phyloP scores from a whole-genome alignment of 64 coral and sea anemone genomes.

The Acropora yongei region DNA sequence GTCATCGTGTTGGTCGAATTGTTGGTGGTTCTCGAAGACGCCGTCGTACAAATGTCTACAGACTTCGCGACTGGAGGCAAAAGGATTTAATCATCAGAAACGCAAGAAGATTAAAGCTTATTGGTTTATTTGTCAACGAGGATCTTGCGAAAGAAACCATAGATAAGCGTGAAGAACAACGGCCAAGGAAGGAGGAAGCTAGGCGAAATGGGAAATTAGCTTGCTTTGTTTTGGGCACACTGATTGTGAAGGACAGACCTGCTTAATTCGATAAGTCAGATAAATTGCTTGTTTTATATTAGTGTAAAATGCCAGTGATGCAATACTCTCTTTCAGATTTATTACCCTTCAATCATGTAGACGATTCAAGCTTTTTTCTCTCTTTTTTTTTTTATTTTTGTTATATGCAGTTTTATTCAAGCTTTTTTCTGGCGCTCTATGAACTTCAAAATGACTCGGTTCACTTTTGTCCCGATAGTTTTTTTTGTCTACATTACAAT shows the following conservation, averaged over 20 bases:
- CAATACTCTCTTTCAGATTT: no score
- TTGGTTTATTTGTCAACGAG: background rate
- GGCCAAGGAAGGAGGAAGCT: background rate
- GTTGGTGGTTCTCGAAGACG: no score
- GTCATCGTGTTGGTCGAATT: no score
- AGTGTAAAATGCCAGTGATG: no score
- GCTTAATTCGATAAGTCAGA: no score
- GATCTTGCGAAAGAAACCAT: background rate
- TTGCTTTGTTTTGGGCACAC: background rate
- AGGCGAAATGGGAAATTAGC: background rate
- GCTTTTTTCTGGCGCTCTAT: slow-evolving; percentile 3
- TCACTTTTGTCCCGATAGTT: slow-evolving; percentile 38
- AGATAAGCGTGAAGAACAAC: background rate
- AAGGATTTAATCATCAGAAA: background rate
- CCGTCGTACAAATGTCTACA: no score
- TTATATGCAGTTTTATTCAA: no score
- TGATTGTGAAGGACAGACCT: no score
- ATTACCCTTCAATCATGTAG: slow-evolving; percentile 70
- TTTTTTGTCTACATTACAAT: slow-evolving; percentile 61
- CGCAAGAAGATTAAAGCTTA: background rate
- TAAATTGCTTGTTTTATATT: no score
- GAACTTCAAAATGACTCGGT: slow-evolving; percentile 47
- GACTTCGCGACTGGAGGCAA: no score
- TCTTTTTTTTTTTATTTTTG: no score
- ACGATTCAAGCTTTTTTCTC: background rate